Evolutionary conservation across 2,888 invertebrate genomes (phyloP), one percentile per base, ranked within the genome.

Genomic region (Cephalotes varians): DNA sequence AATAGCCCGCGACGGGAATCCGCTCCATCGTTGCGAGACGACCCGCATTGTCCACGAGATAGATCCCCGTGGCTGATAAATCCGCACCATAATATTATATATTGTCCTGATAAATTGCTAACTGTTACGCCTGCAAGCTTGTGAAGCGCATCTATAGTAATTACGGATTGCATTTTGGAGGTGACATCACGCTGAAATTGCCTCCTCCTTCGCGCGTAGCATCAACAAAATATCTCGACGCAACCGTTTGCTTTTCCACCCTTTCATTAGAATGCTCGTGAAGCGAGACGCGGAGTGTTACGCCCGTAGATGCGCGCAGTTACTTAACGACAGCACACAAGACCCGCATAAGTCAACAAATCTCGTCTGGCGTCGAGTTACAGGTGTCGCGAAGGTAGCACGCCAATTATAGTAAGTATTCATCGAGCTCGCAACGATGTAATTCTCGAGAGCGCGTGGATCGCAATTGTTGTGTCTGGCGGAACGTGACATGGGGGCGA

Each of bases 151-250:
- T 34, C 47, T 76, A 25, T 65, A 37, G 49, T 25, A 76, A 44
- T 18, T 37, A 28, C 25, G 2, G 9, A 31, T 34, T 3, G 40
- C 56, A 72, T 31, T 72, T 69, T 51, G 37, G 49, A 21, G 31
- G 71, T 65, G 65, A 65, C 76, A 40, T n/a, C 37, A 31, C 10
- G 37, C 28, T 51, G 21, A 65, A 54, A 69, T 44, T 71, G 31
- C 40, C 51, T 18, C 65, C 25, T n/a, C 40, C 40, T 56, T 69
- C 18, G 12, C 56, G 21, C 67, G 15, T 44, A 3, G 15, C 71
- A 71, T 77, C 71, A 56, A 79, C 77, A 71, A 56, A 71, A 71
- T 79, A 31, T 62, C 54, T 72, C 56, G 6, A 31, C 56, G 72
- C 25, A 34, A 47, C 34, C 54, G 72, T 71, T 79, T 79, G 71